phyloP scores from a whole-genome alignment of 2,797 vertebrate genomes.

The Peromyscus attwateri region DNA sequence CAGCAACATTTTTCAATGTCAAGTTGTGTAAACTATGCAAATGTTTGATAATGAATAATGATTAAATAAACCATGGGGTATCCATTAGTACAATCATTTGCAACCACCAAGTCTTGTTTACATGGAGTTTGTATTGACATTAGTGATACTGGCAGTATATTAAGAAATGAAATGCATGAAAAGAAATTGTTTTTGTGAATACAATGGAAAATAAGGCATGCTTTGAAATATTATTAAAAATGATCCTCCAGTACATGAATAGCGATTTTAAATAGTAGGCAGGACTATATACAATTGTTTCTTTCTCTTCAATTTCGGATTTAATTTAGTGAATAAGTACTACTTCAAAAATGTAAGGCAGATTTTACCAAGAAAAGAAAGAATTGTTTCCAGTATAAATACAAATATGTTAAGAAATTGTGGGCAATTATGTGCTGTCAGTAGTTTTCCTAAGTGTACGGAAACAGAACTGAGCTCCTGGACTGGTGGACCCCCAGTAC shows the following conservation, averaged over 20 bases:
- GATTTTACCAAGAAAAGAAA: conserved; percentile 67
- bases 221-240: conserved; percentile 53
- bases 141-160: conserved; percentile 3
- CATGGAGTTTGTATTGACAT: conserved; percentile 29
- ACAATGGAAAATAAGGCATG: conserved; percentile 23
- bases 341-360: conserved; percentile 65
- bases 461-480: neutral
- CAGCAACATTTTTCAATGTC: conserved; percentile 38
- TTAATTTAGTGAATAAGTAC: conserved; percentile 69
- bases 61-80: conserved; percentile 30
- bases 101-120: conserved; percentile 50
- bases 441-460: neutral
- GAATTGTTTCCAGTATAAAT: conserved; percentile 55
- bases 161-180: conserved; percentile 27
- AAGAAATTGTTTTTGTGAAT: conserved; percentile 22
- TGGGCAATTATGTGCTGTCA: conserved; percentile 32
- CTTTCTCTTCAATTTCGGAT: conserved; percentile 40
- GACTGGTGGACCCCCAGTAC: neutral
- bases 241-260: neutral
- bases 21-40: conserved; percentile 42
- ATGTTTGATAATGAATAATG: conserved; percentile 51
- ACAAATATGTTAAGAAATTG: conserved; percentile 61
- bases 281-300: neutral
- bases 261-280: conserved; percentile 19
- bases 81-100: conserved; percentile 36